Conservation (phyloP, 1,140 invertebrate genomes). For the Halesus radiatus region DNA sequence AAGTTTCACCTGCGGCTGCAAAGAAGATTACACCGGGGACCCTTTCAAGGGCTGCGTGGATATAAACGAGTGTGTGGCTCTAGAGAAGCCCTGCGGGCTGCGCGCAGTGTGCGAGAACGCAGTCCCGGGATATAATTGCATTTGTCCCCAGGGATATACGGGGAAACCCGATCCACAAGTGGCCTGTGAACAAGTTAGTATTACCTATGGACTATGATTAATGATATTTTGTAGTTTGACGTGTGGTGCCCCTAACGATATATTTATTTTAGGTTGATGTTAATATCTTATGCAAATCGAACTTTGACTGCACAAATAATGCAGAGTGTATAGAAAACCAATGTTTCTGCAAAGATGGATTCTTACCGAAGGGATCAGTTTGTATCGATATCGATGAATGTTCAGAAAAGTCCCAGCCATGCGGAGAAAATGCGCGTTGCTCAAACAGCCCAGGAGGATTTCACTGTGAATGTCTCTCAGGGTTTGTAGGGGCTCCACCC, state of each 20-base stretch:
- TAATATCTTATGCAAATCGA: constrained; percentile 86
- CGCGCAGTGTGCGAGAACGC: constrained; percentile 92
- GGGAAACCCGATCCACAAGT: constrained; percentile 85
- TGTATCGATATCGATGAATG: constrained; percentile 91
- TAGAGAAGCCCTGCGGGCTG: constrained; percentile 86
- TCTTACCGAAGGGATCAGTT: constrained; percentile 82
- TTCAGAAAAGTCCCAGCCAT: constrained; percentile 74
- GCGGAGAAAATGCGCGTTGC: constrained; percentile 87
- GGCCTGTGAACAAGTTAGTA: constrained; percentile 85
- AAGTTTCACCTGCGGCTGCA: constrained; percentile 87
- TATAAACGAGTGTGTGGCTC: constrained; percentile 89
- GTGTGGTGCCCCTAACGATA: constrained; percentile 42
- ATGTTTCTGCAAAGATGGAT: constrained; percentile 92
- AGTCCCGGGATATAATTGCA: constrained; percentile 87
- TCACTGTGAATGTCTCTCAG: constrained; percentile 88
- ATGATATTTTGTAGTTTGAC: background rate
- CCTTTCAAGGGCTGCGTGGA: constrained; percentile 88
- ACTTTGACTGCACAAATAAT: constrained; percentile 94
- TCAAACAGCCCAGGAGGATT: constrained; percentile 87
- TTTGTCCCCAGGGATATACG: constrained; percentile 90
- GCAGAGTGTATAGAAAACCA: constrained; percentile 89
- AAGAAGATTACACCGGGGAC: constrained; percentile 87
- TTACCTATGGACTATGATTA: background rate
- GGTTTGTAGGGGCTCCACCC: constrained; percentile 88
- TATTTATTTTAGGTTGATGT: constrained; percentile 79